Evolutionary conservation across 1,140 invertebrate species (phyloP).

Genomic region (Apis dorsata): DNA sequence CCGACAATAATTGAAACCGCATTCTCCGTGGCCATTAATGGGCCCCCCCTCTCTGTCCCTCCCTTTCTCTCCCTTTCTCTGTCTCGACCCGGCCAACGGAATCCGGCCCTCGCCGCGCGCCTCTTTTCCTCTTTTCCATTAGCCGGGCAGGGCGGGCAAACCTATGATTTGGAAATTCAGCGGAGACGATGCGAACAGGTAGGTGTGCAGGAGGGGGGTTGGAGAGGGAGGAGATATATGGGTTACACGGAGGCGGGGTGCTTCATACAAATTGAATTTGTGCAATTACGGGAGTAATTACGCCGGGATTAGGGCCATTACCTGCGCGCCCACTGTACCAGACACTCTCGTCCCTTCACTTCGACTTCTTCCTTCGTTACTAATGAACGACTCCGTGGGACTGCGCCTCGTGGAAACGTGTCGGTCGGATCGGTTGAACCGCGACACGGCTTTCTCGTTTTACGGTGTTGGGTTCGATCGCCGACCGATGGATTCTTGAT

Average conservation of each 20-base stretch:
- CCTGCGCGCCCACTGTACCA: conserved; percentile 54
- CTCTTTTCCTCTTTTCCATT: conserved; percentile 67
- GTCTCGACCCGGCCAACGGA: conserved; percentile 4
- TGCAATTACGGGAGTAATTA: conserved; percentile 77
- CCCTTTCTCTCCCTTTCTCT: conserved; percentile 13
- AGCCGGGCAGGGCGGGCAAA: conserved; percentile 49
- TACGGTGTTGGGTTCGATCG: not conserved
- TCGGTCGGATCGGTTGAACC: not conserved
- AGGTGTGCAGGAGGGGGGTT: conserved; percentile 11
- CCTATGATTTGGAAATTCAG: conserved; percentile 70
- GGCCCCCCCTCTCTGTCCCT: not conserved
- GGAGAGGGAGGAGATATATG: conserved; percentile 64
- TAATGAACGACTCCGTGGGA: conserved; percentile 12
- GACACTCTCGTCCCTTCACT: conserved; percentile 44
- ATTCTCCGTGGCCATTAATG: conserved; percentile 72
- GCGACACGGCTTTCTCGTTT: not conserved
- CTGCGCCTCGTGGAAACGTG: not conserved
- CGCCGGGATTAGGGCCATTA: conserved; percentile 75
- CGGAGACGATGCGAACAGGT: conserved; percentile 53
- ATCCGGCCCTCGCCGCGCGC: conserved; percentile 7
- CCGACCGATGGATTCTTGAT: too few species aligned
- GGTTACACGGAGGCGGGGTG: conserved; percentile 67
- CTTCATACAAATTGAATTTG: conserved; percentile 78
- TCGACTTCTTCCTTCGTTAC: conserved; percentile 51
- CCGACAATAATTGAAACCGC: conserved; percentile 76